A percentile compares a stretch with the other conserved stretches of the same genome.
Conservation (phyloP, 2,797 vertebrate genomes). For the Eulemur albifrons region DNA sequence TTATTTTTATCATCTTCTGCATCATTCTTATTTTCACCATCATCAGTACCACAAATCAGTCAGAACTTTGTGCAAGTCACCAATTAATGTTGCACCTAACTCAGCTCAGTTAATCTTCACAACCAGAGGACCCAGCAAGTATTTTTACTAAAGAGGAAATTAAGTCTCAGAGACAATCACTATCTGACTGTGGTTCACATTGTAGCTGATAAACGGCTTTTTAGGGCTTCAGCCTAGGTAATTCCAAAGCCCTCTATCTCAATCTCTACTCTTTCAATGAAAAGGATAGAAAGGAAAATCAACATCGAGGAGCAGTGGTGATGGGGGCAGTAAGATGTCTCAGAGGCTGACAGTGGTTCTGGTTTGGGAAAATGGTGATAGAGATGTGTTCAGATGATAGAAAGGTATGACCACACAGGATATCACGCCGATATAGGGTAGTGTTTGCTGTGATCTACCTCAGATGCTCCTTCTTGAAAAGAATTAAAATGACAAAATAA, state of each 20-base stretch:
- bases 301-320: not conserved
- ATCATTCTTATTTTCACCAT: not conserved
- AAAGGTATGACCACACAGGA: not conserved
- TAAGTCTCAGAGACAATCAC: not conserved
- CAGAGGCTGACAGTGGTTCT: not conserved
- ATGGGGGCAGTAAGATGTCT: accelerated
- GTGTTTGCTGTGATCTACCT: not conserved
- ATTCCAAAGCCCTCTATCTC: not conserved
- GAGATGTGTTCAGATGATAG: not conserved
- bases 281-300: not conserved
- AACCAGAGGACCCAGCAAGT: not conserved
- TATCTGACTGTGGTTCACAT: not conserved
- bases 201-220: not conserved
- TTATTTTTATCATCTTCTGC: not conserved
- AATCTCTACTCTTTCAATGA: not conserved
- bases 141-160: not conserved
- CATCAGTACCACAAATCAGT: not conserved
- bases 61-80: not conserved
- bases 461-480: not conserved
- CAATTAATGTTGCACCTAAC: not conserved
- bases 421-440: not conserved
- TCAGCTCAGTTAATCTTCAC: not conserved
- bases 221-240: not conserved
- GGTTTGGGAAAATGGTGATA: not conserved
- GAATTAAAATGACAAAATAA: not conserved